A percentile compares a stretch with the other conserved stretches of the same genome.
Conservation (phyloP, 2,113 vertebrate genomes). For the Circaetus gallicus region DNA sequence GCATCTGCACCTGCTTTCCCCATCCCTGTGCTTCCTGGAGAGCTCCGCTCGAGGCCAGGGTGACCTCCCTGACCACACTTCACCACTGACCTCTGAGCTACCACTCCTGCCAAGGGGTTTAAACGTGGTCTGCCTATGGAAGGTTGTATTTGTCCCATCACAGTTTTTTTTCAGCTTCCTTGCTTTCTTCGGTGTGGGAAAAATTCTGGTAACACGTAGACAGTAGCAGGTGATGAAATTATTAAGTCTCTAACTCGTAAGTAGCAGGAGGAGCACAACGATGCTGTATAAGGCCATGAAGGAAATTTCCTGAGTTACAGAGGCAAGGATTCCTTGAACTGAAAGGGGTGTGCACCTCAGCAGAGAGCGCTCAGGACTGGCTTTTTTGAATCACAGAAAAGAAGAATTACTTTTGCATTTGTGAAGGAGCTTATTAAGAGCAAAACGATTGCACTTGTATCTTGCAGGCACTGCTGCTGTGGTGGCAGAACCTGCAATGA, state of each 20-base stretch:
- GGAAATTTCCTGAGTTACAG: background rate
- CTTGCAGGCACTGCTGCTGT: background rate
- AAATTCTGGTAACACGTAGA: background rate
- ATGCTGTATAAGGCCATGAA: background rate
- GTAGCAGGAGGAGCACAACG: background rate
- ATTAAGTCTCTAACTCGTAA: background rate
- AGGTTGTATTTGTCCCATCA: background rate
- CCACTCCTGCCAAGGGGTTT: background rate
- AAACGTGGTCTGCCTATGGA: background rate
- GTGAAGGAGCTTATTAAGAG: background rate
- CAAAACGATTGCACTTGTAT: fast-evolving
- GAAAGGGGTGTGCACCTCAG: background rate
- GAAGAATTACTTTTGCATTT: background rate
- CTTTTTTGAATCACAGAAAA: background rate
- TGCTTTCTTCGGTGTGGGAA: background rate
- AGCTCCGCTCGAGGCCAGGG: fast-evolving
- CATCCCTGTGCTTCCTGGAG: background rate
- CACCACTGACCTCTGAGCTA: background rate
- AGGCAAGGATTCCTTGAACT: fast-evolving
- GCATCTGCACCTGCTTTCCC: background rate
- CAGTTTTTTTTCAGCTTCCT: background rate
- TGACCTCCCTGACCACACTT: background rate
- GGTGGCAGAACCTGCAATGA: background rate
- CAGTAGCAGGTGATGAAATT: background rate
- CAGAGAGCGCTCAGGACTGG: background rate